These are phyloP conservation scores for Addax nasomaculatus DNA, from an alignment of 2,113 vertebrate genomes.

Conservation along the genomic window DNA sequence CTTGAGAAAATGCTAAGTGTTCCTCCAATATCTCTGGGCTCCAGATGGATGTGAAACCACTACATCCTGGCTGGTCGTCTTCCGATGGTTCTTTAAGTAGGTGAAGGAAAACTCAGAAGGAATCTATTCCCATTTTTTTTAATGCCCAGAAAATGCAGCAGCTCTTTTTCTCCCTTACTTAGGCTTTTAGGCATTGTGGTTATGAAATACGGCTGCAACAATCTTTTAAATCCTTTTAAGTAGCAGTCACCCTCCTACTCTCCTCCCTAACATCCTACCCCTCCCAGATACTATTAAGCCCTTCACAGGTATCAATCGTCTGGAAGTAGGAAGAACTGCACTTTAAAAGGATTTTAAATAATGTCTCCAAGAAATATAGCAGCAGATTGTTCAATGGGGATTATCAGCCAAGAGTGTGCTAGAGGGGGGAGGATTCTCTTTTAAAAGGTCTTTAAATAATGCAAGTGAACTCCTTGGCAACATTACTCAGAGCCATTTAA, in stretches of 20 bases:
- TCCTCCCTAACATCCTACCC: not conserved
- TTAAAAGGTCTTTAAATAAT: conserved; percentile 74
- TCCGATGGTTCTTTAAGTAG: not conserved
- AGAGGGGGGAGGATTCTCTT: conserved; percentile 49
- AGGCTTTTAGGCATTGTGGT: conserved; percentile 52
- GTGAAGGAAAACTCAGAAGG: not conserved
- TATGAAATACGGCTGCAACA: conserved; percentile 58
- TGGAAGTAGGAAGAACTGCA: conserved; percentile 60
- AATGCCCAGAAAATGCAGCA: conserved; percentile 34
- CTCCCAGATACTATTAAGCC: conserved; percentile 70
- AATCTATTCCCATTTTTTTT: conserved; percentile 18
- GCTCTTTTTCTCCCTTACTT: not conserved
- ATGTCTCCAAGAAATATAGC: conserved; percentile 70
- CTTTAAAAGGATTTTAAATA: conserved; percentile 76
- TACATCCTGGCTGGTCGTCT: not conserved
- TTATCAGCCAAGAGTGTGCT: conserved; percentile 57
- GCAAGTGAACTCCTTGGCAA: conserved; percentile 64
- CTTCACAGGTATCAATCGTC: conserved; percentile 71
- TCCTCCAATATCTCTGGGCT: not conserved
- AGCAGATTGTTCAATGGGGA: conserved; percentile 52
- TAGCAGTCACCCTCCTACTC: conserved; percentile 37
- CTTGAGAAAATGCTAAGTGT: not conserved
- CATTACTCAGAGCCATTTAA: conserved; percentile 62
- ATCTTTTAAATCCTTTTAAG: conserved; percentile 74
- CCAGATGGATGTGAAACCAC: not conserved